Conservation (phyloP, 2,797 vertebrate genomes). For the Hemitrygon akajei region DNA sequence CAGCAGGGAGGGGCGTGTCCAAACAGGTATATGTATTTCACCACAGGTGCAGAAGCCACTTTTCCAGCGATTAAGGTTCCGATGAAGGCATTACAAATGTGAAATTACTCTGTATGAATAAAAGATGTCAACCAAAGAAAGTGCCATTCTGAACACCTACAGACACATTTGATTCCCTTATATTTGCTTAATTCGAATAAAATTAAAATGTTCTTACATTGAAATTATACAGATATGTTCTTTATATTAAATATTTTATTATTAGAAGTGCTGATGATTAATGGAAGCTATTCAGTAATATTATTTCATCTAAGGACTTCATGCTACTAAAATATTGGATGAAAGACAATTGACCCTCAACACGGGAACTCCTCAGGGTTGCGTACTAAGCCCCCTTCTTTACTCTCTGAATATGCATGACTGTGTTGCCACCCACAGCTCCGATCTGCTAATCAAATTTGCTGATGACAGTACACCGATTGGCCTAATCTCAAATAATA, state of each 20-base stretch:
- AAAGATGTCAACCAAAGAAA: neutral
- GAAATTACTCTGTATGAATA: neutral
- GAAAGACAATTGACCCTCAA: neutral
- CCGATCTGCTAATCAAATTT: too few relatives aligned
- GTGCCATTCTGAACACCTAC: neutral
- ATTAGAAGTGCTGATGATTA: neutral
- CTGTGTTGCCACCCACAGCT: too few relatives aligned
- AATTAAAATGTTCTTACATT: neutral
- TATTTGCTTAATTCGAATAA: neutral
- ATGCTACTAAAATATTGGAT: neutral
- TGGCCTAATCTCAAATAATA: too few relatives aligned
- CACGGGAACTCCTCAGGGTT: too few relatives aligned
- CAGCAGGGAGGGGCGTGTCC: too few relatives aligned
- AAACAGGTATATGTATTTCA: too few relatives aligned
- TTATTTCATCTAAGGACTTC: neutral
- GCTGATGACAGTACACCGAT: too few relatives aligned
- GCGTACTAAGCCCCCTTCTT: too few relatives aligned
- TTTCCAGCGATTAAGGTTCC: too few relatives aligned
- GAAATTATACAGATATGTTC: neutral
- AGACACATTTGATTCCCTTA: neutral
- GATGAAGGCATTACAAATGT: neutral
- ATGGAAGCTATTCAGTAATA: neutral
- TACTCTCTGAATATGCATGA: too few relatives aligned
- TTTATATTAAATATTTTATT: neutral
- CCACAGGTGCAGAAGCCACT: neutral